Percentiles rank a stretch among this genome's conserved stretches.
These are phyloP conservation scores for Falco columbarius DNA, from an alignment of 2,797 vertebrate genomes.

Conservation along the genomic window DNA sequence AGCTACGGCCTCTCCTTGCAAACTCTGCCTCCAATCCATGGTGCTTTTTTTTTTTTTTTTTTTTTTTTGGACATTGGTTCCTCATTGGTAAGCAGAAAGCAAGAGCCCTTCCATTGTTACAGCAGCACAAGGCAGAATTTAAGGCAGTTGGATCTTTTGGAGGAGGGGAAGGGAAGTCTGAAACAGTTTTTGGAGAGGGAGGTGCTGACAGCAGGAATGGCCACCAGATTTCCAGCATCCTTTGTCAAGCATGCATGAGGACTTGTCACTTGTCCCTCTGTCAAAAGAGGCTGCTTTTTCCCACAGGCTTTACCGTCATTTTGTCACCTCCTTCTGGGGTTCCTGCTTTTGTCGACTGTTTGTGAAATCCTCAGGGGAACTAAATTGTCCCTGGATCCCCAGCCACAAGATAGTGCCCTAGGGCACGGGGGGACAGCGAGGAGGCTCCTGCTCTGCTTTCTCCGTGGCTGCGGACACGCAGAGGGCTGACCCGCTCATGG, in stretches of 20 bases:
- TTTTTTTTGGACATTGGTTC: background rate
- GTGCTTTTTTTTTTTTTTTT: background rate
- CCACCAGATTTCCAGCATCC: background rate
- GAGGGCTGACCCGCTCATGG: fast-evolving
- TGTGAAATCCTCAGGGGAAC: background rate
- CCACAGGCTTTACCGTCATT: background rate
- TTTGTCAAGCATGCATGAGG: background rate
- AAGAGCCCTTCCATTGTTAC: background rate
- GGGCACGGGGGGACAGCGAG: background rate
- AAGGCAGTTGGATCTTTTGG: background rate
- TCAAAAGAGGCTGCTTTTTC: background rate
- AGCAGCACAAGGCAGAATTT: background rate
- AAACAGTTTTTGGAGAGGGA: background rate
- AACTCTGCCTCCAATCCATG: background rate
- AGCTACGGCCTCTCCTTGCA: background rate
- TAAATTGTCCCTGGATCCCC: background rate
- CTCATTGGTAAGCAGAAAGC: conserved; percentile 40
- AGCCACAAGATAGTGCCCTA: background rate
- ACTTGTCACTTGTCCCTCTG: conserved; percentile 14
- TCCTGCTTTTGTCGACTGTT: background rate
- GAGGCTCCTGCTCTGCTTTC: background rate
- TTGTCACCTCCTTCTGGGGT: conserved; percentile 20
- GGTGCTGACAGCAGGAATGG: background rate
- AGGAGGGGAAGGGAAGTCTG: background rate
- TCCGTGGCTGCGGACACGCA: background rate